Evolutionary conservation across 2,888 invertebrate species (phyloP), one percentile per base, ranked within the genome.

Genomic region (Eledona agricola): DNA sequence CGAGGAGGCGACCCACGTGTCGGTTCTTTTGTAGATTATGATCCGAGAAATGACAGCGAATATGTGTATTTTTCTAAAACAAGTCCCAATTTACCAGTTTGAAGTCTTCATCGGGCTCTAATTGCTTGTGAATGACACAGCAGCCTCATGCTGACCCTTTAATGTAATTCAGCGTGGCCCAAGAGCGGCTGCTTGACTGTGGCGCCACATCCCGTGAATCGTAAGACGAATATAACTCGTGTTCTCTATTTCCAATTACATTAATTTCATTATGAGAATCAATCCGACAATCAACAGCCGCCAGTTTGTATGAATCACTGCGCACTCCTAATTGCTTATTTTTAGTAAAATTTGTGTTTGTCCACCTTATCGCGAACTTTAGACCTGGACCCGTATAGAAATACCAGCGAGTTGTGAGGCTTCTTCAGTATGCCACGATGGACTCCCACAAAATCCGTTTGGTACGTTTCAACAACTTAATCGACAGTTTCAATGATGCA

Each of bases 71-170:
- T 59, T 58, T 53, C 55, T 59, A 54, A 58, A 58, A 59, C 52
- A 58, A 53, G 46, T 40, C 53, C 52, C 53, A 53, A 47, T 59
- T 56, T 59, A 56, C 52, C 53, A 40, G 49, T 40, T 51, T 57
- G 57, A 59, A 47, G 57, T 46, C 57, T 59, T 57, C 54, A 57
- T 57, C 42, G 42, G 40, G 19, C 15, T 35, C 55, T 59, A 59
- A 59, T 59, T 59, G 51, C 55, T 26, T 40, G 12, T 34, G 55
- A 56, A 59, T 59, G 59, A 59, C 57, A 56, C 57, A 59, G 59
- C 59, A 59, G 52, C 56, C 46, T 42, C 57, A 54, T 49, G 59
- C 59, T 57, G 57, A 50, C 38, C 51, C 23, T 12, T 7, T 59
- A 55, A 55, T 55, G 45, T 50, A 51, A 57, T 46, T 45, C 56